phyloP scores from a whole-genome alignment of 2,113 vertebrate species.

The Lampris megalopsis region DNA sequence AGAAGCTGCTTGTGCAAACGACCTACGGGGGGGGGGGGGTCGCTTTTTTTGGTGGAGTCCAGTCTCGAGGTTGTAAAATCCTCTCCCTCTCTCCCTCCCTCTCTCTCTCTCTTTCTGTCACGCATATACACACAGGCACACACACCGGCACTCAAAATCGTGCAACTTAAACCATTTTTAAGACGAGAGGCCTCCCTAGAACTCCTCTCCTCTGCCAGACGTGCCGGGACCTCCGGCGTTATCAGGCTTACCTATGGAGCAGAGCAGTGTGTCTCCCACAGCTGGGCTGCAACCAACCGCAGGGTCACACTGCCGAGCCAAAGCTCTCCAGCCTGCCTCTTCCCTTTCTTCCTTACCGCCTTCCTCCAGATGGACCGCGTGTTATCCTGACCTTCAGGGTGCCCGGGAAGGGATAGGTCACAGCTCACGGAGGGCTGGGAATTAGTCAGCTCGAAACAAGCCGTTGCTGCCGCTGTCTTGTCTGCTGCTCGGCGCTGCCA shows the following conservation, averaged over 20 bases:
- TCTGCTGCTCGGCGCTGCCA: slow-evolving; percentile 17
- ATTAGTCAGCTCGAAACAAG: slow-evolving; percentile 51
- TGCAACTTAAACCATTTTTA: slow-evolving; percentile 32
- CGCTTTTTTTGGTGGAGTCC: too few species aligned
- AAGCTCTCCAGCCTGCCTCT: slow-evolving; percentile 53
- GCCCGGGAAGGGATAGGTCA: slow-evolving; percentile 63
- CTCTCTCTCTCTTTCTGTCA: not conserved
- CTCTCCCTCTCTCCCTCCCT: not conserved
- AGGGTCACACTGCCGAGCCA: slow-evolving; percentile 66
- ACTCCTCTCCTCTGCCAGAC: slow-evolving; percentile 11
- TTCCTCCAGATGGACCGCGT: slow-evolving; percentile 27
- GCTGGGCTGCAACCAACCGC: slow-evolving; percentile 61
- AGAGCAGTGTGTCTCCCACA: slow-evolving; percentile 65
- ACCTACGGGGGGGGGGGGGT: too few species aligned
- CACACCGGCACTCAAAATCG: slow-evolving; percentile 16
- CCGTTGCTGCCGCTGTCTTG: slow-evolving; percentile 33
- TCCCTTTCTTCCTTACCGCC: slow-evolving; percentile 29
- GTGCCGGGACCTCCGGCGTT: slow-evolving; percentile 1
- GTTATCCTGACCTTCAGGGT: slow-evolving; percentile 71
- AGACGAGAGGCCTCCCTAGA: slow-evolving; percentile 20
- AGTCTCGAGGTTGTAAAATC: too few species aligned
- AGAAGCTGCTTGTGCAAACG: too few species aligned
- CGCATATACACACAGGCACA: not conserved
- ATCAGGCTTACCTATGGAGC: slow-evolving; percentile 67
- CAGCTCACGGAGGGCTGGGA: slow-evolving; percentile 65